Base-by-base conservation (phyloP, 2,797 vertebrate genomes). In the Lepilemur ruficaudatus region DNA sequence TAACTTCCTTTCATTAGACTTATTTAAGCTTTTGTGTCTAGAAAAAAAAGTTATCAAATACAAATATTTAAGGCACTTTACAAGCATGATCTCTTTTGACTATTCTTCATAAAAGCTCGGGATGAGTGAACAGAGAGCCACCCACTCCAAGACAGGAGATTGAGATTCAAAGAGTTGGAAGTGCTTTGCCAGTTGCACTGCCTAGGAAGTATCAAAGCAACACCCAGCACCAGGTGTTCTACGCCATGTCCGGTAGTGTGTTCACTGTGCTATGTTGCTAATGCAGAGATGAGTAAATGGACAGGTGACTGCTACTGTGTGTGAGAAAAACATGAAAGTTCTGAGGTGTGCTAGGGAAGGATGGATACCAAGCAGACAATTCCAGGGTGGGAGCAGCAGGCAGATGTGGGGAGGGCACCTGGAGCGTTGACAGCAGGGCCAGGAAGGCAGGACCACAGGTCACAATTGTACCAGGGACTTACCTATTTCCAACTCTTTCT, bases 21-120 rank as follows among this genome's bases (percentile, higher is more conserved):
- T 87, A 70, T 20, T 65, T 73, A 93, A 94, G 76, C 46, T 78
- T 88, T 95, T 91, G 35, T 61, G 50, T 89, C 35, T 11, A 38
- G 59, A 59, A 67, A 89, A n/a, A 65, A 55, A 69, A 80, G 69
- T 30, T 35, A 79, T 82, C 52, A 63, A 96, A 76, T 69, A 41
- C 50, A 67, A 83, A 76, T 46, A 89, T 59, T 52, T 63, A 95
- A 76, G 76, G 3, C 43, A 69, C 65, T 88, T 80, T 46, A 14
- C 25, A 52, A 48, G n/a, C 43, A 38, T 85, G 57, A 15, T 83
- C 30, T 86, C 67, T 81, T 87, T 73, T 46, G 59, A 78, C 81
- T 82, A 50, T 75, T 92, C 79, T 88, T 93, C 48, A 84, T 14
- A 79, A 72, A 46, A 79, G 30, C 41, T 63, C 63, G 80, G 69